Percentiles rank a stretch among this genome's conserved stretches.
phyloP scores from a whole-genome alignment of 1,140 invertebrate species.

The Drosophila carrolli region DNA sequence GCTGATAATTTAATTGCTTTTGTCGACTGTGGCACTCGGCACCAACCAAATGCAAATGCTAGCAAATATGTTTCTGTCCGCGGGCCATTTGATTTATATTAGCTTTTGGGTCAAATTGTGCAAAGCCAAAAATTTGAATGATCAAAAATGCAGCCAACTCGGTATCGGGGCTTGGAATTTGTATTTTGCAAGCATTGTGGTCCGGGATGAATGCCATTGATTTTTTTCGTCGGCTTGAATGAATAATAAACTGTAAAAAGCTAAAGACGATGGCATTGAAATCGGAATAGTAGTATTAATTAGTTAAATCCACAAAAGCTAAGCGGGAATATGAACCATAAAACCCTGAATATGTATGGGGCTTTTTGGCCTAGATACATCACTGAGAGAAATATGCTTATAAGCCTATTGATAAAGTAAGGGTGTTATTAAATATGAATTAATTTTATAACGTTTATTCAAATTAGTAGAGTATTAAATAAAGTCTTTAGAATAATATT shows the following conservation, averaged over 20 bases:
- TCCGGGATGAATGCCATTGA: constrained; percentile 35
- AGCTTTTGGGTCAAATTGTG: constrained; percentile 45
- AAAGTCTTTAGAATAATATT: no score
- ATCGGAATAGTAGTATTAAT: constrained; percentile 48
- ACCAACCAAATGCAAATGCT: constrained; percentile 41
- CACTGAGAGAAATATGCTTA: constrained; percentile 18
- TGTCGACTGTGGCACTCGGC: constrained; percentile 15
- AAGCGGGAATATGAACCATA: constrained; percentile 37
- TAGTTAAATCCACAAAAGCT: constrained; percentile 45
- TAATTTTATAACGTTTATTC: background rate
- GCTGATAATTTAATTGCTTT: constrained; percentile 65
- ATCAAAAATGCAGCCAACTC: constrained; percentile 33
- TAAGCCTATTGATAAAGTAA: no score
- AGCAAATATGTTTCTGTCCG: constrained; percentile 34
- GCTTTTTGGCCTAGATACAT: constrained; percentile 12
- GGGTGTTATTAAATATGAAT: background rate
- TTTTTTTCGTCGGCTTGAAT: constrained; percentile 9
- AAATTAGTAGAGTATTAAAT: no score
- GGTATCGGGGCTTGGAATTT: constrained; percentile 5
- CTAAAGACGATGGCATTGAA: constrained; percentile 47
- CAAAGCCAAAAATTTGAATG: constrained; percentile 40
- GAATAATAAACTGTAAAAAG: constrained; percentile 34
- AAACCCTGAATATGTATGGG: constrained; percentile 27
- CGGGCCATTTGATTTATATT: constrained; percentile 45
- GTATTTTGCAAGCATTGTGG: constrained; percentile 36